Percentiles rank a stretch among this genome's conserved stretches.
phyloP scores from a whole-genome alignment of 2,797 vertebrate genomes.

The Diplodus puntazzo region DNA sequence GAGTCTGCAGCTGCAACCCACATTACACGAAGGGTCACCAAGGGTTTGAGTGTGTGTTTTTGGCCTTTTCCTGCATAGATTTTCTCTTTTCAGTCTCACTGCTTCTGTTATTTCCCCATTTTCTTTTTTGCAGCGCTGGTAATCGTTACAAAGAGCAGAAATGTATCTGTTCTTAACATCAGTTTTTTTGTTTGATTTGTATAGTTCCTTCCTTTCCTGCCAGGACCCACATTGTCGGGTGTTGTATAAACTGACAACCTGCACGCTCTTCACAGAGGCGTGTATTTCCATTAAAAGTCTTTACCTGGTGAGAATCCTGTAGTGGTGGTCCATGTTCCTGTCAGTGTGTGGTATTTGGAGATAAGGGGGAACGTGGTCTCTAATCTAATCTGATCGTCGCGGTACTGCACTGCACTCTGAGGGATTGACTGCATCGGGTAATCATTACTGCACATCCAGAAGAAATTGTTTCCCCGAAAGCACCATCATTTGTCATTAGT shows the following conservation, averaged over 20 bases:
- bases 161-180: background rate
- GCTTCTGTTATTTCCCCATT: slow-evolving; percentile 29
- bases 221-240: slow-evolving; percentile 4
- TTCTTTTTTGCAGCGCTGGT: background rate
- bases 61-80: slow-evolving; percentile 37
- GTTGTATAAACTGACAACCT: slow-evolving; percentile 45
- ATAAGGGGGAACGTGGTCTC: slow-evolving; percentile 60
- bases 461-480: slow-evolving; percentile 63
- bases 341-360: slow-evolving; percentile 74
- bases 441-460: slow-evolving; percentile 62
- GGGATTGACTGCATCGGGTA: slow-evolving; percentile 64
- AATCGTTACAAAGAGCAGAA: slow-evolving; percentile 2
- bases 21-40: slow-evolving; percentile 51
- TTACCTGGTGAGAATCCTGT: slow-evolving; percentile 55
- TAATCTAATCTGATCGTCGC: slow-evolving; percentile 79
- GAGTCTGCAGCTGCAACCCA: slow-evolving; percentile 56
- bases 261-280: slow-evolving; percentile 34
- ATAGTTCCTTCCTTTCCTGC: background rate
- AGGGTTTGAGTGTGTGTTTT: slow-evolving; percentile 42
- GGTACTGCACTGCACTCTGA: slow-evolving; percentile 34
- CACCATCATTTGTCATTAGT: slow-evolving; percentile 53
- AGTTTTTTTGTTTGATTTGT: slow-evolving; percentile 4
- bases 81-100: slow-evolving; percentile 12
- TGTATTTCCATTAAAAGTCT: slow-evolving; percentile 39
- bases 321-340: slow-evolving; percentile 72